Conservation (phyloP, 2,113 vertebrate species). For the Myrmecobius fasciatus region DNA sequence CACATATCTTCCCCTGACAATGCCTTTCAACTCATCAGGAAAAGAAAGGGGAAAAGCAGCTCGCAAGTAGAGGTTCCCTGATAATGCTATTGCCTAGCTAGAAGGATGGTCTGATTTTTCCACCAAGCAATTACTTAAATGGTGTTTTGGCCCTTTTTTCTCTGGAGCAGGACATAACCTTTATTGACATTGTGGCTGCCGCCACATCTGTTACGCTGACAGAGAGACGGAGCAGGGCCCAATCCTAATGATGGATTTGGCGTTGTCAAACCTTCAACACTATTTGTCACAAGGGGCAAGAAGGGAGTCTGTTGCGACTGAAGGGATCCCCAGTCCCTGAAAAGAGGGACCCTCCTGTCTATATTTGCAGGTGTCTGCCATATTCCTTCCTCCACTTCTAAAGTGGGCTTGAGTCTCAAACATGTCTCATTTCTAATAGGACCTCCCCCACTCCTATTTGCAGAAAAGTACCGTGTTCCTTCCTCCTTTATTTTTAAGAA, state of each 20-base stretch:
- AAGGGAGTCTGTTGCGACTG: neutral
- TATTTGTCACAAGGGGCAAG: slow-evolving; percentile 53
- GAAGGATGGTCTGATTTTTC: slow-evolving; percentile 33
- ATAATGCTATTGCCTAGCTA: neutral
- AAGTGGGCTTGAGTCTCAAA: neutral
- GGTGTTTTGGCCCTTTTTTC: slow-evolving; percentile 60
- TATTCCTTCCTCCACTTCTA: neutral
- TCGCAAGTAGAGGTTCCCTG: neutral
- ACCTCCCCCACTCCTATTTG: neutral
- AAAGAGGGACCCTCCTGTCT: neutral
- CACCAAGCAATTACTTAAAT: slow-evolving; percentile 68
- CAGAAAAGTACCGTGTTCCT: neutral
- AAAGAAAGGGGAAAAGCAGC: neutral
- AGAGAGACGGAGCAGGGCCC: slow-evolving; percentile 45
- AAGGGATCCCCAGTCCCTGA: neutral
- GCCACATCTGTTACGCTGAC: slow-evolving; percentile 64
- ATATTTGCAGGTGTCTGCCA: neutral
- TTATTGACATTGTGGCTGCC: slow-evolving; percentile 68
- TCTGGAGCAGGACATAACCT: slow-evolving; percentile 68
- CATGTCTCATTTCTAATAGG: neutral
- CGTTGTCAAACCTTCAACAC: slow-evolving; percentile 33
- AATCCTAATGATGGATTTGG: slow-evolving; percentile 47
- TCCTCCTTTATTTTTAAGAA: neutral
- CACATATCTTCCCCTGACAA: slow-evolving; percentile 25
- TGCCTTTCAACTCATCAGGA: slow-evolving; percentile 36